A percentile compares a stretch with the other conserved stretches of the same genome.
Conservation (phyloP, 2,888 invertebrate genomes). For the Drosophila acutilabella region DNA sequence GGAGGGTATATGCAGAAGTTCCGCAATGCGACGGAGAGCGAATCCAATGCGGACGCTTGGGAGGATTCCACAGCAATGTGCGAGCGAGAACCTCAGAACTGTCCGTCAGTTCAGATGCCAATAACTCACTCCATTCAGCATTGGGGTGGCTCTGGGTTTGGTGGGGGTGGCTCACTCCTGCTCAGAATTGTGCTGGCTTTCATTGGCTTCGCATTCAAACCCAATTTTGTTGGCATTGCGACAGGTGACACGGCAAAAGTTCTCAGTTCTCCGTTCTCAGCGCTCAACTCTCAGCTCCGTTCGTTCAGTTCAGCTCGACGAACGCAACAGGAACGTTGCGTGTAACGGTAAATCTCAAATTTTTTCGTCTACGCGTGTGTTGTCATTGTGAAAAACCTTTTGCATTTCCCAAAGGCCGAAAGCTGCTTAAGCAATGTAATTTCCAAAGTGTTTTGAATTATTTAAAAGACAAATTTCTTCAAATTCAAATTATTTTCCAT, state of each 20-base stretch:
- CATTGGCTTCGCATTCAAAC: constrained; percentile 75
- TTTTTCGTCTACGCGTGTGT: constrained; percentile 8
- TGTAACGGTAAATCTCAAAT: constrained; percentile 50
- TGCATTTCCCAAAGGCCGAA: background rate
- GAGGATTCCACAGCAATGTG: constrained; percentile 71
- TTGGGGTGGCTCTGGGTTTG: constrained; percentile 24
- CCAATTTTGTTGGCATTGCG: constrained; percentile 73
- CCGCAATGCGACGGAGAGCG: constrained; percentile 63
- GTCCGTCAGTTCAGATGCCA: constrained; percentile 39
- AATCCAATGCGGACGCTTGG: constrained; percentile 57
- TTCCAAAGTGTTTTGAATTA: background rate
- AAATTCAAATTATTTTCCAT: background rate
- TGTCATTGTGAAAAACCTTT: background rate
- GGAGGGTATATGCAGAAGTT: constrained; percentile 69
- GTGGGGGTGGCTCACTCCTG: constrained; percentile 21
- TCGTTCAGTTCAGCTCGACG: constrained; percentile 75
- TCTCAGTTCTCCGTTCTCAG: no score
- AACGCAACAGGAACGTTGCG: constrained; percentile 73
- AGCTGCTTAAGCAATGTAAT: constrained; percentile 17
- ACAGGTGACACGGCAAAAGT: constrained; percentile 74
- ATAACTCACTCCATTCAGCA: constrained; percentile 23
- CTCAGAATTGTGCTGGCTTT: constrained; percentile 56
- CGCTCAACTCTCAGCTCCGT: constrained; percentile 3
- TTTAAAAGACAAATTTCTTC: background rate
- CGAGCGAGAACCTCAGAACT: constrained; percentile 59